A percentile compares a stretch with the other conserved stretches of the same genome.
Conservation (phyloP, 2,113 vertebrate genomes). For the Stigmatopora argus region DNA sequence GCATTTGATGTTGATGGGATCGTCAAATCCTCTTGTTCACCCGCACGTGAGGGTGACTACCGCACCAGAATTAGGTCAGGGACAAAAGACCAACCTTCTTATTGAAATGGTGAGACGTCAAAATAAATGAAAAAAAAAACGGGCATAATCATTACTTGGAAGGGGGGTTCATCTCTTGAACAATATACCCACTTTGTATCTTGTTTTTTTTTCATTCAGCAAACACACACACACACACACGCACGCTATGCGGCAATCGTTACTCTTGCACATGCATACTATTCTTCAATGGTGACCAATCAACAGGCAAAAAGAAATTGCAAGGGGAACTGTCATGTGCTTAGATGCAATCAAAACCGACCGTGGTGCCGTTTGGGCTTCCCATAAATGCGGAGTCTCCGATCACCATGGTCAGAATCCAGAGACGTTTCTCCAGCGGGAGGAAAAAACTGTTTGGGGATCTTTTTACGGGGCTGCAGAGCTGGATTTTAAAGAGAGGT, state of each 20-base stretch:
- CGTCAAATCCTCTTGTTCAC: slow-evolving; percentile 20
- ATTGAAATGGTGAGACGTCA: slow-evolving; percentile 59
- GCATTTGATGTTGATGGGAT: slow-evolving; percentile 14
- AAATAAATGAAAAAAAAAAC: slow-evolving; percentile 57
- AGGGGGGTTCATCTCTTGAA: slow-evolving; percentile 57
- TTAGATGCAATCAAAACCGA: slow-evolving; percentile 57
- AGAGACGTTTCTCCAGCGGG: slow-evolving; percentile 17
- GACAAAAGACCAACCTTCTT: slow-evolving; percentile 65
- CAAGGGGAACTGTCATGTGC: slow-evolving; percentile 43
- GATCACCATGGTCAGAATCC: slow-evolving; percentile 24
- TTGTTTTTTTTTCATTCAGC: slow-evolving; percentile 48
- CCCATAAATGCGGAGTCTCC: slow-evolving; percentile 58
- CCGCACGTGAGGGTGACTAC: slow-evolving; percentile 58
- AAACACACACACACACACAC: slow-evolving; percentile 10
- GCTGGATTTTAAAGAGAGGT: slow-evolving; percentile 5
- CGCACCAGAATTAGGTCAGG: slow-evolving; percentile 69
- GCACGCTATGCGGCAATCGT: not conserved
- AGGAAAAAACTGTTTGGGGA: slow-evolving; percentile 8
- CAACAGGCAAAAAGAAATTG: slow-evolving; percentile 37
- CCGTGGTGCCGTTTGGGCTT: slow-evolving; percentile 57
- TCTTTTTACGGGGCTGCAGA: slow-evolving; percentile 27
- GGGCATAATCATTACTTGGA: slow-evolving; percentile 57
- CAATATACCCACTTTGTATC: slow-evolving; percentile 29
- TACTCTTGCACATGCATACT: slow-evolving; percentile 21
- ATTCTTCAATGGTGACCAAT: slow-evolving; percentile 39